A percentile compares a stretch with the other conserved stretches of the same genome.
Conservation (phyloP, 2,113 vertebrate genomes). For the Drymodes brunneopygia region DNA sequence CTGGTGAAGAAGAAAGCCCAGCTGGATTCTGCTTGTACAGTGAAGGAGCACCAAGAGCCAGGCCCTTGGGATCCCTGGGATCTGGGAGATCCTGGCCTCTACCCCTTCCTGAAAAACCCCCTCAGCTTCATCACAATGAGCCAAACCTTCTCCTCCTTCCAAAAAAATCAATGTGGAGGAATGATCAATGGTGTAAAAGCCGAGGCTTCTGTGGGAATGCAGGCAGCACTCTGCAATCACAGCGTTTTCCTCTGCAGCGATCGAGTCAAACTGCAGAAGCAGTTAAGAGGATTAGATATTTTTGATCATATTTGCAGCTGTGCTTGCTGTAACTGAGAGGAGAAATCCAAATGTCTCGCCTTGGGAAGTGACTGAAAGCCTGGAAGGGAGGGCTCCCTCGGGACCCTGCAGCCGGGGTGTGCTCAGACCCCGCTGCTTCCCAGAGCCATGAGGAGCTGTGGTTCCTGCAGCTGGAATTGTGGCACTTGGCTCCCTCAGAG, state of each 20-base stretch:
- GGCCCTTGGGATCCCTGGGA: neutral
- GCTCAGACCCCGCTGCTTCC: neutral
- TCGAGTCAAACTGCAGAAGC: slow-evolving; percentile 1
- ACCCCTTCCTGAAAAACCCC: neutral
- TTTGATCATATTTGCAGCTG: slow-evolving; percentile 47
- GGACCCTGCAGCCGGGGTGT: neutral
- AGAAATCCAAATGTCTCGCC: neutral
- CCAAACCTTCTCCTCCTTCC: neutral
- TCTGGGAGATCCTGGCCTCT: neutral
- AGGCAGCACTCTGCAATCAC: neutral
- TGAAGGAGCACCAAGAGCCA: neutral
- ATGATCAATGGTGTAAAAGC: neutral
- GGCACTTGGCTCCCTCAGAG: neutral
- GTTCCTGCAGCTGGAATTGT: neutral
- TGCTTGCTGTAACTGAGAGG: neutral
- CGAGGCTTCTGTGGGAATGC: neutral
- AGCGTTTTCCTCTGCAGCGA: neutral
- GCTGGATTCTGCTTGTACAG: neutral
- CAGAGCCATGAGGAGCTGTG: neutral
- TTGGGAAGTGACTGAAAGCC: neutral
- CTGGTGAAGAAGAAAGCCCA: neutral
- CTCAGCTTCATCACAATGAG: neutral
- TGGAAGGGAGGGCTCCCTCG: neutral
- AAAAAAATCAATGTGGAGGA: neutral
- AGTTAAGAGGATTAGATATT: slow-evolving; percentile 52